Evolutionary conservation across 2,113 vertebrate genomes (phyloP).

Genomic region (Dermatemys mawii): DNA sequence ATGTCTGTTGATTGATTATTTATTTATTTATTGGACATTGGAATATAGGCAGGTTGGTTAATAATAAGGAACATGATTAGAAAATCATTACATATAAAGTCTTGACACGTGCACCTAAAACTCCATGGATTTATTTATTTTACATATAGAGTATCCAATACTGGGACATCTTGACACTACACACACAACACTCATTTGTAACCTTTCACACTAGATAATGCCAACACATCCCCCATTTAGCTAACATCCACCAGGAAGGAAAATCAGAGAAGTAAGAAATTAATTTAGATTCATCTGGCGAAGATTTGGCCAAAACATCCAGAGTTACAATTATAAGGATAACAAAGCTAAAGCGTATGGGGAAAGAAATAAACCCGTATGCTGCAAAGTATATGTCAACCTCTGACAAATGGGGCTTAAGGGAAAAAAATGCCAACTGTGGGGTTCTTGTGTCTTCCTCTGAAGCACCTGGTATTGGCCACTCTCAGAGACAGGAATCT

Average conservation of each 20-base stretch:
- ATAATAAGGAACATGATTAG: background rate
- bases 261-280: background rate
- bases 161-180: background rate
- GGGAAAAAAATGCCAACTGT: background rate
- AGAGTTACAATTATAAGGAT: background rate
- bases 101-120: background rate
- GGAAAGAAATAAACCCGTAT: background rate
- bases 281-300: background rate
- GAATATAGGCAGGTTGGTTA: background rate
- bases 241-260: background rate
- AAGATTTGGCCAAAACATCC: background rate
- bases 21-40: background rate
- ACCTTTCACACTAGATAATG: background rate
- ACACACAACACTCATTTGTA: background rate
- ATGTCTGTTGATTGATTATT: background rate
- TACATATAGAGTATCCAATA: background rate
- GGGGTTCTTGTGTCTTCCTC: background rate
- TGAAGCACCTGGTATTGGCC: background rate
- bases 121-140: background rate
- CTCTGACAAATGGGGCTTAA: background rate
- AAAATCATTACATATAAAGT: background rate
- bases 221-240: background rate
- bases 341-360: background rate
- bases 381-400: background rate
- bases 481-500: background rate